Conservation (phyloP, 2,113 vertebrate species). For the Carettochelys insculpta region DNA sequence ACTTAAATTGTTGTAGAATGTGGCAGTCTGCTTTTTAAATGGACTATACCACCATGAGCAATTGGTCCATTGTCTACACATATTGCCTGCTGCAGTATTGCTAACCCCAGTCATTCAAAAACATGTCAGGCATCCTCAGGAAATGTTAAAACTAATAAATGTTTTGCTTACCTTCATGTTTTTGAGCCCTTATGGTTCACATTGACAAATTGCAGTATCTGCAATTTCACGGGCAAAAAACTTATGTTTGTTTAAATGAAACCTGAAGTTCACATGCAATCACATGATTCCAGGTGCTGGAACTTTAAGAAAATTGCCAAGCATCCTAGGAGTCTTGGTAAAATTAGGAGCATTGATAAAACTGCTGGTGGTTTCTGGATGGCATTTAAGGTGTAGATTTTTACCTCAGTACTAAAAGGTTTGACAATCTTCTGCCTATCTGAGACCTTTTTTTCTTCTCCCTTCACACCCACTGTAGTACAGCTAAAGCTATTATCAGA, state of each 20-base stretch:
- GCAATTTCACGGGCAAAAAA: neutral
- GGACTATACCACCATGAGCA: neutral
- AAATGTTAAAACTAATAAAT: neutral
- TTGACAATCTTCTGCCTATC: conserved; percentile 23
- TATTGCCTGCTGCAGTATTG: neutral
- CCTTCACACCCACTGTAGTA: too few relatives aligned
- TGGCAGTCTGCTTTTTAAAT: neutral
- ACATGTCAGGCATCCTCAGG: neutral
- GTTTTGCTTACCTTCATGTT: neutral
- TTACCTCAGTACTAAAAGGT: conserved; percentile 1
- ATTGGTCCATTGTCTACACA: neutral
- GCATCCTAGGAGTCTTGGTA: neutral
- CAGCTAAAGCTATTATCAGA: neutral
- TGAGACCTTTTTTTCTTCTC: neutral
- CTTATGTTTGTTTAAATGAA: neutral
- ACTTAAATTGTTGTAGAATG: neutral
- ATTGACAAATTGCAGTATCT: neutral
- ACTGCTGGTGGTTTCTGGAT: neutral
- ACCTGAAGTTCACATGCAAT: neutral
- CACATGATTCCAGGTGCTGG: neutral
- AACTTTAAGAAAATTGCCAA: neutral
- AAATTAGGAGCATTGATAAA: neutral
- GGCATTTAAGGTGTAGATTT: conserved; percentile 41
- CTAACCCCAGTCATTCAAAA: neutral
- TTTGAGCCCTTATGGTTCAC: neutral